Evolutionary conservation across 1,140 invertebrate genomes (phyloP).

Genomic region (Papilio helenus): DNA sequence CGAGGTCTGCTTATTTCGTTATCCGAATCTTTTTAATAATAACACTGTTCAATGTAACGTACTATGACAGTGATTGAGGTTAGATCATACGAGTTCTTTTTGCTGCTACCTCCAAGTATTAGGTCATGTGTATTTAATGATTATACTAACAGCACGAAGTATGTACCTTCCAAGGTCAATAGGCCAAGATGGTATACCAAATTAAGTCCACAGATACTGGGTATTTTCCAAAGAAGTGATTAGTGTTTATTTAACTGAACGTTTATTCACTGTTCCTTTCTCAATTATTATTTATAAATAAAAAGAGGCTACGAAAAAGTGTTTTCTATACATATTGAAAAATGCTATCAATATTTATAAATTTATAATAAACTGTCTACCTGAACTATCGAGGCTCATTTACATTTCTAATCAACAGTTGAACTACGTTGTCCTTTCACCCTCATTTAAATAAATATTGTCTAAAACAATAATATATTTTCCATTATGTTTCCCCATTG

Average conservation of each 20-base stretch:
- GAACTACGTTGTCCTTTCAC: constrained; percentile 13
- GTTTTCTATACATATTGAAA: background rate
- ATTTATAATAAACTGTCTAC: background rate
- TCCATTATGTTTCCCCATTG: constrained; percentile 24
- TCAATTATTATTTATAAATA: background rate
- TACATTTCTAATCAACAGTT: constrained; percentile 6
- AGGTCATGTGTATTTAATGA: background rate
- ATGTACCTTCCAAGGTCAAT: background rate
- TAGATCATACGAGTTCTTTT: background rate
- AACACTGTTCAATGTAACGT: constrained; percentile 33
- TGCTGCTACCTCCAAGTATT: background rate
- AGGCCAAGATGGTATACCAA: background rate
- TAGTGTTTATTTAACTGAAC: background rate
- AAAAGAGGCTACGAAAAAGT: background rate
- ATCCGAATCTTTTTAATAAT: constrained; percentile 40
- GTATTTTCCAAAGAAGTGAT: background rate
- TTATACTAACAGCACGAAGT: background rate
- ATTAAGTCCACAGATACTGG: background rate
- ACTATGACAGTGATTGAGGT: constrained; percentile 2
- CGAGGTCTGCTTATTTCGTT: constrained; percentile 61
- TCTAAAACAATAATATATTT: constrained; percentile 9
- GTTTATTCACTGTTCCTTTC: background rate
- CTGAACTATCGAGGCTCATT: background rate
- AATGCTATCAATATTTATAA: constrained; percentile 6
- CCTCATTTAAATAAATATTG: constrained; percentile 16